Conservation (phyloP, 2,113 vertebrate genomes). For the Eleginops maclovinus region DNA sequence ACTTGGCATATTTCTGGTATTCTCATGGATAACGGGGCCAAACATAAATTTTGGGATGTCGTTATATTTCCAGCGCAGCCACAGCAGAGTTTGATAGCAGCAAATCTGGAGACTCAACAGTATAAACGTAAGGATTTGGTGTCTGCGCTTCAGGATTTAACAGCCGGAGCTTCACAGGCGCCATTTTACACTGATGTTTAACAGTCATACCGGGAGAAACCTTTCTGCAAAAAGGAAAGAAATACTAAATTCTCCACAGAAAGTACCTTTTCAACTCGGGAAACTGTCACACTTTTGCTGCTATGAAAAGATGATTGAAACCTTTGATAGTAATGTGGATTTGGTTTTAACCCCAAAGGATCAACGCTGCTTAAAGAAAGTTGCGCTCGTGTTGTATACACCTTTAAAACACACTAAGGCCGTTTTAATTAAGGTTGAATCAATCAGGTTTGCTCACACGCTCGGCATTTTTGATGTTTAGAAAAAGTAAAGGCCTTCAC, state of each 20-base stretch:
- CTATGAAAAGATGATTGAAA: neutral
- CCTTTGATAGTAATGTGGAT: neutral
- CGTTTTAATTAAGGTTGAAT: slow-evolving; percentile 51
- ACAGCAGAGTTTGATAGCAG: slow-evolving; percentile 33
- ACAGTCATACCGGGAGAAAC: slow-evolving; percentile 13
- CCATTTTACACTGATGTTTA: slow-evolving; percentile 24
- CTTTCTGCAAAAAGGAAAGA: slow-evolving; percentile 7
- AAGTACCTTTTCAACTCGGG: neutral
- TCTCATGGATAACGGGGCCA: slow-evolving; percentile 55
- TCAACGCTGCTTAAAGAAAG: slow-evolving; percentile 22
- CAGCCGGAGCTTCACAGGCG: slow-evolving; percentile 21
- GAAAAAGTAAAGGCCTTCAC: slow-evolving; percentile 40
- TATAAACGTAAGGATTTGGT: slow-evolving; percentile 26
- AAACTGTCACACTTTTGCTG: neutral
- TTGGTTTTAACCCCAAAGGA: neutral
- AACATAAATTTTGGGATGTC: slow-evolving; percentile 38
- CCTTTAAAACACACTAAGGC: slow-evolving; percentile 29
- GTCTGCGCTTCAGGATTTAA: slow-evolving; percentile 8
- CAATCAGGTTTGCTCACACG: slow-evolving; percentile 26
- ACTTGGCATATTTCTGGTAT: slow-evolving; percentile 60
- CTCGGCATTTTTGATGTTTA: slow-evolving; percentile 17
- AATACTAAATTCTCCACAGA: neutral
- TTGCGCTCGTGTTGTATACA: no score
- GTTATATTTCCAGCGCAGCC: slow-evolving; percentile 39
- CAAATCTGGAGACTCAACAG: slow-evolving; percentile 30